Base-by-base conservation (phyloP, 2,113 vertebrate species). In the Bos taurus region DNA sequence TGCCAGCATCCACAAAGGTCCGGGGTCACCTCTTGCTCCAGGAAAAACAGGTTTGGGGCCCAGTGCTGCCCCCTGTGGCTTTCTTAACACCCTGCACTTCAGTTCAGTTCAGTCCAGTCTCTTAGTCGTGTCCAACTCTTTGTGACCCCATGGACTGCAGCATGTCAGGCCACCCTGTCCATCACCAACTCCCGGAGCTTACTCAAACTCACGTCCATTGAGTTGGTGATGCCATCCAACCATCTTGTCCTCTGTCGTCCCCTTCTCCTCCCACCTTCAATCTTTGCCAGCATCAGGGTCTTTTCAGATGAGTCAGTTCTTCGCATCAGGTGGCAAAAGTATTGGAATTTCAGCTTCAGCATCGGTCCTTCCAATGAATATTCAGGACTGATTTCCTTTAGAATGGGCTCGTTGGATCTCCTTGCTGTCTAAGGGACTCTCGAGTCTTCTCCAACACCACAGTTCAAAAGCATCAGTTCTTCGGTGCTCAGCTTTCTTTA, bases 1-100 rank as follows among this genome's bases (percentile, higher is more conserved):
- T 60, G 36, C 94, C 91, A 7, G 83, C 71, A 86, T 93, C 95
- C 97, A 86, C 71, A 25, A 33, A 78, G 78, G 56, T 21, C 48
- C 13, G 17, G n/a, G 9, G 15, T 67, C 78, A 0, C 1, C 46
- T 21, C 89, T 90, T 87, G 21, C 60, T 12, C 80, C 74, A 90
- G 91, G 98, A 82, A 92, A 86, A 85, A 64, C 96, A 84, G 89
- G 8, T 36, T 62, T 16, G 28, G 93, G 94, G 71, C 86, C 59
- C 96, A 0, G 3, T 62, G 17, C 1, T 59, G 57, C 85, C 84
- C 85, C 6, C 88, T 5, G 3, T 52, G 52, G 54, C 43, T 57
- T 80, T 50, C 23, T 1, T n/a, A 15, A 5, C 56, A 46, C 95
- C 48, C 3, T 16, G 36, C 57, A 81, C 86, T 46, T 25, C n/a